Evolutionary conservation across 2,113 vertebrate genomes (phyloP), one percentile per base, ranked within the genome.

Genomic region (Panurus biarmicus): DNA sequence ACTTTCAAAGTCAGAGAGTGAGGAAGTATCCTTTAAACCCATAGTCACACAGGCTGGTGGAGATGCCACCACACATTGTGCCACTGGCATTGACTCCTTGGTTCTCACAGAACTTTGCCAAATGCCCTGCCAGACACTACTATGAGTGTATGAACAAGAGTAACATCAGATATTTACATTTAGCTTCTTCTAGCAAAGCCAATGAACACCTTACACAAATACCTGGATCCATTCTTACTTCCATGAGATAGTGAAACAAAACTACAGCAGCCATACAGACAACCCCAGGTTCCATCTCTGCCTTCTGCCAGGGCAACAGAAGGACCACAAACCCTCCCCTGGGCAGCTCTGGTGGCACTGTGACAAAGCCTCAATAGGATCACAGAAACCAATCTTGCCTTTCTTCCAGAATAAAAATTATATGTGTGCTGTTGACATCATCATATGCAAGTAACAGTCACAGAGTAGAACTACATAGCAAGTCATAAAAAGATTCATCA

Each of bases 271-370:
- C 17, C 12, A 31, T 7, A 20, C 44, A 88, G 51, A 35, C 19
- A 40, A 28, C 33, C 3, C 9, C 36, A 7, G 4, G 15, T 9
- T 69, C n/a, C 5, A 13, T 9, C 31, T 33, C 13, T 6, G 4
- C 21, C 26, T 36, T 5, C 28, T 66, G 16, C 42, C 72, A 81
- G n/a, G 66, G 24, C 69, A 47, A 0, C 7, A 26, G 1, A 10
- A 44, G 9, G 4, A 8, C 24, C 50, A 25, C 33, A 42, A 33
- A 6, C 5, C 12, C 42, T 42, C 40, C 22, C 16, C 38, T 35
- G 0, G 0, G 1, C 7, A 11, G 5, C 0, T 3, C 5, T 5
- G 10, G 5, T 4, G 69, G 40, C 24, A 1, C 56, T 2, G 4
- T 1, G 38, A 16, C 50, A 56, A 54, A 77, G 5, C 22, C 36